Conservation (phyloP, 2,797 vertebrate genomes). For the Xerus rutilus region DNA sequence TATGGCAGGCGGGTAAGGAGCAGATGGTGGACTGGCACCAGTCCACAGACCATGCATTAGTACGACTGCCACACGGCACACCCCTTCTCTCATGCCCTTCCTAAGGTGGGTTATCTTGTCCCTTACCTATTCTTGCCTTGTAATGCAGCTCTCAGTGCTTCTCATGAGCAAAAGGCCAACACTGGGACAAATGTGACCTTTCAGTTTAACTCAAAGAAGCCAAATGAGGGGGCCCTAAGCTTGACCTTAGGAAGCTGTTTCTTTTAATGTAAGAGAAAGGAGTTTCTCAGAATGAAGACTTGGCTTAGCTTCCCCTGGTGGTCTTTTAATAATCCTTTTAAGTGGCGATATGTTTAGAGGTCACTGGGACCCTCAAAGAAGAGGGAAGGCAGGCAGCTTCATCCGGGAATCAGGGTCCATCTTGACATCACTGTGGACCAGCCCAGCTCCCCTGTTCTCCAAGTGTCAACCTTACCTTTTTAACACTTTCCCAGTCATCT, state of each 20-base stretch:
- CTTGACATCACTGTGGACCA: not conserved
- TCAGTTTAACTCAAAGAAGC: not conserved
- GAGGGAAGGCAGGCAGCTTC: not conserved
- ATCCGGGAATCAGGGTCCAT: not conserved
- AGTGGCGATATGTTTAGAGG: not conserved
- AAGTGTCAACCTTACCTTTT: not conserved
- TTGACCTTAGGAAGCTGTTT: constrained; percentile 25
- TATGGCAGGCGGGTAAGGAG: not conserved
- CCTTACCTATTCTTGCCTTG: not conserved
- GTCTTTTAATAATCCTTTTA: not conserved
- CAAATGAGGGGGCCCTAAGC: constrained; percentile 5
- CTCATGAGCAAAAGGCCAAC: not conserved
- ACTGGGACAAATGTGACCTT: not conserved
- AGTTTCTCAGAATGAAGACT: not conserved
- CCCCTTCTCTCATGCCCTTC: not conserved
- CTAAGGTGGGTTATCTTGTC: not conserved
- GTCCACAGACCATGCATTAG: fast-evolving
- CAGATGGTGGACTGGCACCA: not conserved
- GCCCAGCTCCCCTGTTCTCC: not conserved
- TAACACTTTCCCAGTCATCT: not conserved
- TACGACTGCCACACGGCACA: too few species aligned
- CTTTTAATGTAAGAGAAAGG: not conserved
- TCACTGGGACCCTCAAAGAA: not conserved
- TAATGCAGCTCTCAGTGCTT: not conserved
- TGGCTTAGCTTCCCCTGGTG: not conserved